A percentile compares a stretch with the other conserved stretches of the same genome.
Evolutionary conservation across 2,113 vertebrate species (phyloP).

Genomic region (Myodes glareolus): DNA sequence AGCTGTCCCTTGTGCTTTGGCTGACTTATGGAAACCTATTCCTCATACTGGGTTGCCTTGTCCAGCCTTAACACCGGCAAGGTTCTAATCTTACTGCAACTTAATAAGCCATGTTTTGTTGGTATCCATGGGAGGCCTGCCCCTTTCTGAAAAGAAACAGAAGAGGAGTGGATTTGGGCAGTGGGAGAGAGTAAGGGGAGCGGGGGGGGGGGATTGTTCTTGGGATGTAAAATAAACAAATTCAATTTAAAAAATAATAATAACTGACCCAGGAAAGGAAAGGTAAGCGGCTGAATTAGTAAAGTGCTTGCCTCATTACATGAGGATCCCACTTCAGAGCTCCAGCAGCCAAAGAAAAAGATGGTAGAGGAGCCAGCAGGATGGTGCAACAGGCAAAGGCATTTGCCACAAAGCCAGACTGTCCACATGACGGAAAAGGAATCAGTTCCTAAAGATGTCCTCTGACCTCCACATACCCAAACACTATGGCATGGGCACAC

Average conservation of each 20-base stretch:
- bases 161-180: not conserved
- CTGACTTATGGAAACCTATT: not conserved
- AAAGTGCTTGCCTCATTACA: not conserved
- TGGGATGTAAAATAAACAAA: not conserved
- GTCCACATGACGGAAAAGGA: not conserved
- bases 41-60: not conserved
- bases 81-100: not conserved
- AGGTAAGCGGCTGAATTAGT: no score
- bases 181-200: not conserved
- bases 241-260: not conserved
- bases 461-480: not conserved
- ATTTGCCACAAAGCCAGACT: no score
- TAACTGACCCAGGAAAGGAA: not conserved
- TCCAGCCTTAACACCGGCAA: not conserved
- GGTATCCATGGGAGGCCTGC: not conserved
- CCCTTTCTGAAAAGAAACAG: not conserved
- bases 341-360: not conserved
- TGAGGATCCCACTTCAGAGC: not conserved
- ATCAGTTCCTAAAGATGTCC: not conserved
- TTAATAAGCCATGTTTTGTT: not conserved
- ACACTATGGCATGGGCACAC: not conserved
- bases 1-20: not conserved
- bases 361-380: not conserved
- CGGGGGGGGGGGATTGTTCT: rapidly evolving
- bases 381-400: not conserved